These are phyloP conservation scores for Hyalella azteca DNA, from an alignment of 2,888 invertebrate species.

Conservation along the genomic window DNA sequence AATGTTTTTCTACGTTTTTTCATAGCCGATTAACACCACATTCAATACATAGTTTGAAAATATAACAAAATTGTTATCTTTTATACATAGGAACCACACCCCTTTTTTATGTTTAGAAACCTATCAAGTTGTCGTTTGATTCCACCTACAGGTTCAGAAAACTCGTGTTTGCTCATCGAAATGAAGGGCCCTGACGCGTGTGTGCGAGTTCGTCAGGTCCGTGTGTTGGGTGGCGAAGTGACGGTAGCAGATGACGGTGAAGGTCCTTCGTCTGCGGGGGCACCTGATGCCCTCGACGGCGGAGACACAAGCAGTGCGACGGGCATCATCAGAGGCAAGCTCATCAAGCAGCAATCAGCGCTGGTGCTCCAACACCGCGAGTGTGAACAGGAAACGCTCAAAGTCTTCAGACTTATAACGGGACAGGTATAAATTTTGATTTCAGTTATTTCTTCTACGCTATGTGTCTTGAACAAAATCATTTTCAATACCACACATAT, in stretches of 20 bases:
- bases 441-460: too few species aligned
- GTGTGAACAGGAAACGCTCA: conserved; percentile 88
- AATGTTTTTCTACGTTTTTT: too few species aligned
- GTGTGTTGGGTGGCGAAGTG: conserved; percentile 72
- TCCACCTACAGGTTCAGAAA: background rate
- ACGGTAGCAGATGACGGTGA: conserved; percentile 59
- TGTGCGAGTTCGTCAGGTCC: conserved; percentile 84
- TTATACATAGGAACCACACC: too few species aligned
- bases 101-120: too few species aligned
- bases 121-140: background rate
- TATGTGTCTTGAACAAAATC: too few species aligned
- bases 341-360: conserved; percentile 62
- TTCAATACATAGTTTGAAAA: too few species aligned
- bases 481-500: too few species aligned
- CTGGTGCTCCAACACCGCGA: conserved; percentile 80
- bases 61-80: too few species aligned
- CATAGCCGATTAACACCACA: too few species aligned
- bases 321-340: background rate
- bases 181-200: conserved; percentile 91
- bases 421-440: conserved; percentile 71
- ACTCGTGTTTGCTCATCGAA: conserved; percentile 72
- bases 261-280: conserved; percentile 61
- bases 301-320: background rate
- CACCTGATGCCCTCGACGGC: background rate
- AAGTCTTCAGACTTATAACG: conserved; percentile 89